Evolutionary conservation across 2,113 vertebrate genomes (phyloP).

Genomic region (Perognathus longimembris): DNA sequence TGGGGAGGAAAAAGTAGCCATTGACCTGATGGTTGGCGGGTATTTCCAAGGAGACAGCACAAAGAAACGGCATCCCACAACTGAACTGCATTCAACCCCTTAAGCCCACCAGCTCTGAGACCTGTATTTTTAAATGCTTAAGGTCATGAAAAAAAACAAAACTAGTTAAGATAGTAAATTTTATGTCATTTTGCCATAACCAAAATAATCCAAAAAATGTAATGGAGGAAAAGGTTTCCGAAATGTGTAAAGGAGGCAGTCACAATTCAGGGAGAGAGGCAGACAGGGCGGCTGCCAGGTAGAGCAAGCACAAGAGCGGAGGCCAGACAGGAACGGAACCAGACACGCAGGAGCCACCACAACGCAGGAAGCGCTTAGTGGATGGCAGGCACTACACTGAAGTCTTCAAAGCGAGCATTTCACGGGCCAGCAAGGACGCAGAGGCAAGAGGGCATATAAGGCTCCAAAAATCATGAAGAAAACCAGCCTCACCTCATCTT

Average conservation of each 20-base stretch:
- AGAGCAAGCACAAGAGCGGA: rapidly evolving
- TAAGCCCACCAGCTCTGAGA: not conserved
- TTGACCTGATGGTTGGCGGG: not conserved
- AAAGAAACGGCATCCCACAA: not conserved
- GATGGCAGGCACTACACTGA: not conserved
- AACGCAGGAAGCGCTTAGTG: too few species aligned
- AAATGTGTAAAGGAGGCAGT: not conserved
- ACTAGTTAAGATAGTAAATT: not conserved
- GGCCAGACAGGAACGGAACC: not conserved
- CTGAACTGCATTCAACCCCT: not conserved
- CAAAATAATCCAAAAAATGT: not conserved
- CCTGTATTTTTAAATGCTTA: not conserved
- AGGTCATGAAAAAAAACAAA: not conserved
- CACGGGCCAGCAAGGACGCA: not conserved
- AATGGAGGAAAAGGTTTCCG: not conserved
- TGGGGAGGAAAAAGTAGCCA: not conserved
- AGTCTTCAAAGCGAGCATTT: not conserved
- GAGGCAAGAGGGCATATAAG: not conserved
- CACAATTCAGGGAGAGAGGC: not conserved
- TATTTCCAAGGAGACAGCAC: not conserved
- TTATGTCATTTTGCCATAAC: not conserved
- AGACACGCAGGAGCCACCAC: too few species aligned
- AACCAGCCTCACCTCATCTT: not conserved
- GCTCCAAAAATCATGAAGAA: not conserved
- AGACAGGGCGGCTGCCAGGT: not conserved